These are phyloP conservation scores for Proterorhinus semilunaris DNA, from an alignment of 2,113 vertebrate species.

Conservation along the genomic window DNA sequence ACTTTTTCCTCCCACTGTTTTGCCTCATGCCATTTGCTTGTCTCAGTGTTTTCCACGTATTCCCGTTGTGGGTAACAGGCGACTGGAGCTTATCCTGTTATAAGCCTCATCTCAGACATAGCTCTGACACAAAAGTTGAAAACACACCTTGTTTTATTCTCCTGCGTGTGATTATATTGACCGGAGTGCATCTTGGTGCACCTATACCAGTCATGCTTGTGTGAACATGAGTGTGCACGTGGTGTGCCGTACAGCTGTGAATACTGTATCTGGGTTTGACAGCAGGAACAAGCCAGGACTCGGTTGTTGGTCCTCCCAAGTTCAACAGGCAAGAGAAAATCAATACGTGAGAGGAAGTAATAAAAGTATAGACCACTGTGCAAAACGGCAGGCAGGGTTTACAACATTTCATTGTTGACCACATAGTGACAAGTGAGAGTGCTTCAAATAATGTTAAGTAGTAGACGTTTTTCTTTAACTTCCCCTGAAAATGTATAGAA, in stretches of 20 bases:
- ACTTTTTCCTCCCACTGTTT: too few relatives aligned
- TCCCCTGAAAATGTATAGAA: conserved; percentile 3
- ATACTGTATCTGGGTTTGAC: conserved; percentile 32
- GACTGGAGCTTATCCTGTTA: too few relatives aligned
- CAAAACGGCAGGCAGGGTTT: conserved; percentile 43
- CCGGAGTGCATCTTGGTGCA: background rate
- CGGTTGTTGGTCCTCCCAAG: conserved; percentile 18
- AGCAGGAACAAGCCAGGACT: conserved; percentile 28
- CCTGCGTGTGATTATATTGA: conserved; percentile 6
- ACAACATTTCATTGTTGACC: conserved; percentile 33
- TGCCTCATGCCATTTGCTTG: too few relatives aligned
- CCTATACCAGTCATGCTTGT: background rate
- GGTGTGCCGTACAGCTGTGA: background rate
- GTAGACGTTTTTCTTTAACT: background rate
- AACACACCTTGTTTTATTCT: background rate
- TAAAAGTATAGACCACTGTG: conserved; percentile 38
- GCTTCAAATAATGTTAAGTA: conserved; percentile 20
- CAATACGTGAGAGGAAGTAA: conserved; percentile 53
- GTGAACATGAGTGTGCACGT: background rate
- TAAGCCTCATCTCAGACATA: too few relatives aligned
- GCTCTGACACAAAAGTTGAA: too few relatives aligned
- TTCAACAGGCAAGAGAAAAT: conserved; percentile 55
- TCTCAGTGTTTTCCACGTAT: too few relatives aligned
- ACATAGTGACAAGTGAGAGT: conserved; percentile 28
- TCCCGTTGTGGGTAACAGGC: too few relatives aligned